Conservation (phyloP, 2,797 vertebrate species). For the Ceryle rudis region DNA sequence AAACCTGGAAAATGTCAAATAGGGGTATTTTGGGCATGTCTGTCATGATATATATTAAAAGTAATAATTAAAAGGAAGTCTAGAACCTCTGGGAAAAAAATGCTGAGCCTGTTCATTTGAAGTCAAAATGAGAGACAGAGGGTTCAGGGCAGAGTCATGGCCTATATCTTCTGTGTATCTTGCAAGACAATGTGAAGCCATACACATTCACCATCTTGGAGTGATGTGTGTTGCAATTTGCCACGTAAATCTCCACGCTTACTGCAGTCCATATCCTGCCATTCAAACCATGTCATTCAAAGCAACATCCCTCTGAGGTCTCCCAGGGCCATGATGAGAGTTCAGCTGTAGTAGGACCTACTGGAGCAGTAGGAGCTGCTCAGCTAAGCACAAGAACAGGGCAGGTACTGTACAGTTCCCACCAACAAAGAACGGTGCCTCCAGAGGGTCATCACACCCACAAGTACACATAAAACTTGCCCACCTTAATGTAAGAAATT, state of each 20-base stretch:
- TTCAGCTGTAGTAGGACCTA: background rate
- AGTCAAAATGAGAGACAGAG: background rate
- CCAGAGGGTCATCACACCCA: background rate
- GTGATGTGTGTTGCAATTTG: background rate
- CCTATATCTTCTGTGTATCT: rapidly evolving
- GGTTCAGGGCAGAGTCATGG: background rate
- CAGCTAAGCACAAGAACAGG: background rate
- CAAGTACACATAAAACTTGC: background rate
- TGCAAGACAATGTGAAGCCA: background rate
- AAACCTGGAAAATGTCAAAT: background rate
- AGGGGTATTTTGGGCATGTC: background rate
- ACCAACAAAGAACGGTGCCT: rapidly evolving
- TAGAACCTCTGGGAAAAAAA: background rate
- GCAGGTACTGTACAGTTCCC: background rate
- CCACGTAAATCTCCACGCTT: rapidly evolving
- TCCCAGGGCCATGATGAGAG: background rate
- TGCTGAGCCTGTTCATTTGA: background rate
- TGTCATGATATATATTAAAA: background rate
- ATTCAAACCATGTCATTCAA: background rate
- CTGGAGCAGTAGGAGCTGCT: background rate
- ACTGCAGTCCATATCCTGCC: rapidly evolving
- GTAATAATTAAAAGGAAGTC: background rate
- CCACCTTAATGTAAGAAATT: background rate
- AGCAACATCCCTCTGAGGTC: background rate
- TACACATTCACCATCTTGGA: rapidly evolving